Conservation (phyloP, 2,113 vertebrate species). For the Psilopsiagon aymara region DNA sequence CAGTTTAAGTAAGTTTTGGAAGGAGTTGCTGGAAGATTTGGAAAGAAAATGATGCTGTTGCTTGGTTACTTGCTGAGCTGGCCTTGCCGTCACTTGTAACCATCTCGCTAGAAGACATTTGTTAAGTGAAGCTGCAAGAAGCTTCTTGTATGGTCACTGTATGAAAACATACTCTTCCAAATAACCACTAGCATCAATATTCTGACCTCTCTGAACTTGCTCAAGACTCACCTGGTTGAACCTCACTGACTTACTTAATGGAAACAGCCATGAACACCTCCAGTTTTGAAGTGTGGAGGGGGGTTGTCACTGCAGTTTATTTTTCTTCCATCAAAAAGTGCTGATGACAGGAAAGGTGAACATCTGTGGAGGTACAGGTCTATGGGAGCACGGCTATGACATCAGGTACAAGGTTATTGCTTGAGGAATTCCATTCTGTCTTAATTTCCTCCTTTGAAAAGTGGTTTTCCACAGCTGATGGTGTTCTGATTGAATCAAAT, state of each 20-base stretch:
- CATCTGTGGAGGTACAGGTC: background rate
- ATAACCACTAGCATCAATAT: background rate
- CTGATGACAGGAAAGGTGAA: background rate
- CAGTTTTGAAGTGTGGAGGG: background rate
- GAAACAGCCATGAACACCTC: background rate
- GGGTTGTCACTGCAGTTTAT: background rate
- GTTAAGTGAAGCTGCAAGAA: background rate
- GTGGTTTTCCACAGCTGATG: background rate
- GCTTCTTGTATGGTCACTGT: constrained; percentile 12
- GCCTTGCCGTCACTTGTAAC: background rate
- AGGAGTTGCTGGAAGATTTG: constrained; percentile 31
- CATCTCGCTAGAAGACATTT: background rate
- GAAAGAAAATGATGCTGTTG: background rate
- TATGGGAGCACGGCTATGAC: background rate
- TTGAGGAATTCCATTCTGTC: background rate
- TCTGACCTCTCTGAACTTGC: background rate
- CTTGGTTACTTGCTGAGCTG: constrained; percentile 19
- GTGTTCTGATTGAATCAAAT: background rate
- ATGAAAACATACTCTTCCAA: background rate
- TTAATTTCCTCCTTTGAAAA: background rate
- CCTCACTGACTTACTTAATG: background rate
- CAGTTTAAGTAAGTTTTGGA: constrained; percentile 28
- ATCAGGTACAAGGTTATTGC: background rate
- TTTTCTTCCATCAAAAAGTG: background rate
- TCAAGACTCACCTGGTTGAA: background rate